Conservation (phyloP, 2,113 vertebrate genomes). For the Cyprinodon brontotheroides region DNA sequence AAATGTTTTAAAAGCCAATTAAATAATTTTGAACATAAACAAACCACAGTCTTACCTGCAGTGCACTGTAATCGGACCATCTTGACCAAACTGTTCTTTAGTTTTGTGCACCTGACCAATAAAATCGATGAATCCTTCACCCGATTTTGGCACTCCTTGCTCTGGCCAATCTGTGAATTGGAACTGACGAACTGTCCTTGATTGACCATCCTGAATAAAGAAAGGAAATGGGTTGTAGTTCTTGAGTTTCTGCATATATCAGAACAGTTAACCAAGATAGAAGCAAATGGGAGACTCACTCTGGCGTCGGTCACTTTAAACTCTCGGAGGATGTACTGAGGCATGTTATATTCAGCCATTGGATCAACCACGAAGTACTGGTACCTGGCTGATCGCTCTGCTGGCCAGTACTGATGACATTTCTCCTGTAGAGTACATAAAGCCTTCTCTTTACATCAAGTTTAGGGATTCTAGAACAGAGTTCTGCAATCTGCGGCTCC, state of each 20-base stretch:
- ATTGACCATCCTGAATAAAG: conserved; percentile 76
- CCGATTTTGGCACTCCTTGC: conserved; percentile 83
- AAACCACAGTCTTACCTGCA: conserved; percentile 71
- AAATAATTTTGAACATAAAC: not conserved
- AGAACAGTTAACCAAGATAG: not conserved
- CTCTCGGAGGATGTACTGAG: conserved; percentile 82
- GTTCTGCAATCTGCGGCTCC: too few species aligned
- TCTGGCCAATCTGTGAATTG: conserved; percentile 84
- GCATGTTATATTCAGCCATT: conserved; percentile 84
- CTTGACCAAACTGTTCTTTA: conserved; percentile 83
- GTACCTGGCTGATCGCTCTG: conserved; percentile 80
- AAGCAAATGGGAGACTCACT: conserved; percentile 50
- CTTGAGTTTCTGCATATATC: not conserved
- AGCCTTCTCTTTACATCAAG: conserved; percentile 18
- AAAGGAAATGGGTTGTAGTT: not conserved
- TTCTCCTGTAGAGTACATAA: conserved; percentile 73
- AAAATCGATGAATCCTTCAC: conserved; percentile 83
- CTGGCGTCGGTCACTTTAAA: conserved; percentile 83
- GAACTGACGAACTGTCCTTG: conserved; percentile 81
- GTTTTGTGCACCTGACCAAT: conserved; percentile 84
- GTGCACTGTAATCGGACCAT: conserved; percentile 81
- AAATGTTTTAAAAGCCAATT: not conserved
- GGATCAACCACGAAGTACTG: conserved; percentile 84
- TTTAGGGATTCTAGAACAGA: not conserved
- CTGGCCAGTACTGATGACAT: conserved; percentile 83